Percentiles rank a stretch among this genome's conserved stretches.
Conservation (phyloP, 2,113 vertebrate species). For the Buteo buteo region DNA sequence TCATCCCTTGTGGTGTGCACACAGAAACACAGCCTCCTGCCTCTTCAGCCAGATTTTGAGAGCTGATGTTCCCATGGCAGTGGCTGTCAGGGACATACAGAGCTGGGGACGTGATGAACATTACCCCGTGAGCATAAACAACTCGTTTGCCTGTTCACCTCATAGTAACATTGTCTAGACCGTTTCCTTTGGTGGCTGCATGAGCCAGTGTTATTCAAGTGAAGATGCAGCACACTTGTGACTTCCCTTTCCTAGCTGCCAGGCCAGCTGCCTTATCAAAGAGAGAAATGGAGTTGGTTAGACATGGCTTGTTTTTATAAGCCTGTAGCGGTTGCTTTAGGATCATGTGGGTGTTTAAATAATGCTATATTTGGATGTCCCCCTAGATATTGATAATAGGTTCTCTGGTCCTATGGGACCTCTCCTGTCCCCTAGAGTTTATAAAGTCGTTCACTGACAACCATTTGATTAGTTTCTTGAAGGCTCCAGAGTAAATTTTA, state of each 20-base stretch:
- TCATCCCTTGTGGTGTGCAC: fast-evolving
- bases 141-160: neutral
- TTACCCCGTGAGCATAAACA: neutral
- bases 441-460: neutral
- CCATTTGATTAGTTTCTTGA: neutral
- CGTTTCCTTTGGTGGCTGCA: neutral
- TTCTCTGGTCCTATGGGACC: neutral
- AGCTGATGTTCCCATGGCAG: neutral
- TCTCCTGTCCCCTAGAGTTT: neutral
- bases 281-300: neutral
- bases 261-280: neutral
- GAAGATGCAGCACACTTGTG: neutral
- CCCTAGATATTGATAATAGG: neutral
- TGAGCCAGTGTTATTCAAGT: neutral
- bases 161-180: fast-evolving
- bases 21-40: neutral
- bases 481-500: neutral
- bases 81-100: neutral
- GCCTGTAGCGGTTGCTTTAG: neutral
- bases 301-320: neutral
- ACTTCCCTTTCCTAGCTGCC: neutral
- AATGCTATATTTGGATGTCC: neutral
- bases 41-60: neutral
- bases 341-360: neutral
- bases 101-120: neutral